Evolutionary conservation across 2,797 vertebrate species (phyloP).

Genomic region (Gouania willdenowi): DNA sequence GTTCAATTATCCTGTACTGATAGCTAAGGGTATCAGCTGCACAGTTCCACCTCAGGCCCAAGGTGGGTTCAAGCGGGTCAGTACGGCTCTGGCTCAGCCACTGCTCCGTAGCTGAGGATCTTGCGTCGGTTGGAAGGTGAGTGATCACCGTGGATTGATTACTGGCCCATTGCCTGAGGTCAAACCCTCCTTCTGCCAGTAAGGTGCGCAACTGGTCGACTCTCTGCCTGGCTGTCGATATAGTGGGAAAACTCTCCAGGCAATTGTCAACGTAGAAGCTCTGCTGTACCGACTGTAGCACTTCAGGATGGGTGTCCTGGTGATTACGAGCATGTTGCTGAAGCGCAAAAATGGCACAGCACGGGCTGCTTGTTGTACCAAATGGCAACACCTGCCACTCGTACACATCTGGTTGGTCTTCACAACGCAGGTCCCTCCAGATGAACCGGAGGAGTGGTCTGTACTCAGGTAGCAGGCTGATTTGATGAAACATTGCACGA

Average conservation of each 20-base stretch:
- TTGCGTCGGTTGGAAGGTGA: neutral
- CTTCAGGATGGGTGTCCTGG: neutral
- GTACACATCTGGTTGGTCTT: too few relatives aligned
- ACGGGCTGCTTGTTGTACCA: neutral
- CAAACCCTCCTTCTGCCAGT: neutral
- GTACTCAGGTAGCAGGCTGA: constrained; percentile 5
- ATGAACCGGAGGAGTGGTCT: constrained; percentile 2
- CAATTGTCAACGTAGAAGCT: neutral
- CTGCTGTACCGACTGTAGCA: neutral
- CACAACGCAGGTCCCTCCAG: constrained; percentile 6
- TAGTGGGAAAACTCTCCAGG: neutral
- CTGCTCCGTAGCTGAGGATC: too few relatives aligned
- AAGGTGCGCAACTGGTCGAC: neutral
- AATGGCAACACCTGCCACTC: neutral
- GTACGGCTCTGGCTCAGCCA: neutral
- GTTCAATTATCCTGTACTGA: neutral
- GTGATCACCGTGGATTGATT: neutral
- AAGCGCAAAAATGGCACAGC: neutral
- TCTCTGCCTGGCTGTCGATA: neutral
- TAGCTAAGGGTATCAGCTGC: neutral
- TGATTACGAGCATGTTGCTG: neutral
- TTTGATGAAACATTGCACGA: constrained; percentile 7
- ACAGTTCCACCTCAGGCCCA: neutral
- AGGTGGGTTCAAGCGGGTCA: neutral
- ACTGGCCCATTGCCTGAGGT: neutral